Conservation (phyloP, 2,113 vertebrate species). For the Scortum barcoo region DNA sequence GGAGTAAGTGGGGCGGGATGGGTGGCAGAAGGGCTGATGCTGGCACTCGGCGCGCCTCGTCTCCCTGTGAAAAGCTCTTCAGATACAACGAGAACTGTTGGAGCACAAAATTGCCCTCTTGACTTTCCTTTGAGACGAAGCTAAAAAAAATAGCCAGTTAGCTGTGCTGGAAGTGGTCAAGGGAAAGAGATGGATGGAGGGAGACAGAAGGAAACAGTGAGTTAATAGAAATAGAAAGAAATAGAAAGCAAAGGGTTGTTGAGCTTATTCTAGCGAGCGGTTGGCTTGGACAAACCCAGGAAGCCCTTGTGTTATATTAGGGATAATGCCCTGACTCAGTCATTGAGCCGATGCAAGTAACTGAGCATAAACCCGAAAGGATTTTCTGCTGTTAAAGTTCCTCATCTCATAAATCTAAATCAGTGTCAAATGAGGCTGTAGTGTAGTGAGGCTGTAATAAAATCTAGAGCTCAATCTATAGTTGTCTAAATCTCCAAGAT, state of each 20-base stretch:
- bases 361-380: conserved; percentile 11
- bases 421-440: conserved; percentile 13
- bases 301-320: conserved; percentile 10
- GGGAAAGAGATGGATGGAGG: conserved; percentile 29
- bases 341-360: conserved; percentile 22
- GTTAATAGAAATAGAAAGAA: conserved; percentile 43
- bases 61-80: conserved; percentile 61
- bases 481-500: not conserved
- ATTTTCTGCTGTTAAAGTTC: conserved; percentile 12
- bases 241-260: conserved; percentile 12
- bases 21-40: conserved; percentile 61
- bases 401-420: conserved; percentile 22
- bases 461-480: conserved; percentile 10
- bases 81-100: conserved; percentile 64
- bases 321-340: conserved; percentile 3
- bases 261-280: conserved; percentile 17
- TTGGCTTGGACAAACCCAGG: conserved; percentile 7
- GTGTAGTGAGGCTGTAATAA: not conserved
- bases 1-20: conserved; percentile 41
- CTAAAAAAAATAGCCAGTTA: conserved; percentile 60
- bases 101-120: conserved; percentile 76
- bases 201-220: conserved; percentile 10
- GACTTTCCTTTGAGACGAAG: conserved; percentile 69
- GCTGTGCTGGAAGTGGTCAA: conserved; percentile 53
- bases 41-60: conserved; percentile 42